These are phyloP conservation scores for Oncorhynchus kisutch DNA, from an alignment of 2,113 vertebrate genomes.

Conservation along the genomic window DNA sequence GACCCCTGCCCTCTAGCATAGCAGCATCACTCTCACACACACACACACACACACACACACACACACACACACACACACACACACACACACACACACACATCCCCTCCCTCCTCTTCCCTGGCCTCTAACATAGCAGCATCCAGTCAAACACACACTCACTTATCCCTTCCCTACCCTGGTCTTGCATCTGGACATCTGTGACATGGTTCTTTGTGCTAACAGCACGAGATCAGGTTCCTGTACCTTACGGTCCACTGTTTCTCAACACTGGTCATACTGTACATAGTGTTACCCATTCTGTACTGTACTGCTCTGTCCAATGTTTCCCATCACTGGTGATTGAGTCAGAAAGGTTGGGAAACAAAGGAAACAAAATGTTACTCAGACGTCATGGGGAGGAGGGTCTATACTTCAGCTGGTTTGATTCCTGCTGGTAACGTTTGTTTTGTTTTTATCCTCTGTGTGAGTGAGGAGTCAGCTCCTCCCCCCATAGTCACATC, in stretches of 20 bases:
- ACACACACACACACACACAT: too few species aligned
- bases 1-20: not conserved
- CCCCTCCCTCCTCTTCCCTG: too few species aligned
- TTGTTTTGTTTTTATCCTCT: conserved; percentile 32
- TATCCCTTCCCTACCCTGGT: not conserved
- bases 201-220: conserved; percentile 28
- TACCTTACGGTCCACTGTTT: not conserved
- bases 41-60: too few species aligned
- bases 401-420: not conserved
- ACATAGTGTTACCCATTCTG: too few species aligned
- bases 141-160: not conserved
- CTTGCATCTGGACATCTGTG: not conserved
- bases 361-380: conserved; percentile 37
- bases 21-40: too few species aligned
- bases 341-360: not conserved
- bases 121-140: not conserved
- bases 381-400: conserved; percentile 8
- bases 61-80: too few species aligned
- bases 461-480: not conserved
- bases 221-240: conserved; percentile 13
- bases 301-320: not conserved
- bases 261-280: not conserved
- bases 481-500: conserved; percentile 47
- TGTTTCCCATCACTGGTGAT: not conserved
- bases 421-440: conserved; percentile 17